phyloP scores from a whole-genome alignment of 2,888 invertebrate genomes.

The Dryobotodes eremita region DNA sequence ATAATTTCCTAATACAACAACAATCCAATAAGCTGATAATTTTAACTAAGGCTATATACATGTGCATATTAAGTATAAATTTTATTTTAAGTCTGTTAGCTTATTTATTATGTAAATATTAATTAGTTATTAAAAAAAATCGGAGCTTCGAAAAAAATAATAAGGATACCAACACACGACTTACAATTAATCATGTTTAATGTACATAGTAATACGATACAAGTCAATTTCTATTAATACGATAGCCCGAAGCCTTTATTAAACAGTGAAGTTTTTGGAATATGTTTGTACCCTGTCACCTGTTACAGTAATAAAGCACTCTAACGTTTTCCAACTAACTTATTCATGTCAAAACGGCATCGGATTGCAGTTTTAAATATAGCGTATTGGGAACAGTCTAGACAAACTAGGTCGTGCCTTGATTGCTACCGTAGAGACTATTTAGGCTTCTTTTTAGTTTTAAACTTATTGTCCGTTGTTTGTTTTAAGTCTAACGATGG shows the following conservation, averaged over 20 bases:
- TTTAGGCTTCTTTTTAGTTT: conserved; percentile 39
- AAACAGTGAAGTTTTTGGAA: conserved; percentile 10
- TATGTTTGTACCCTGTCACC: conserved; percentile 25
- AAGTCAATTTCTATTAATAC: conserved; percentile 13
- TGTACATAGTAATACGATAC: background rate
- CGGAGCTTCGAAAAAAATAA: too few species aligned
- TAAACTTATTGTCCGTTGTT: conserved; percentile 8
- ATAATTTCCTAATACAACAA: background rate
- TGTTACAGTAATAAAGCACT: conserved; percentile 31
- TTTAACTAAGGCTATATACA: background rate
- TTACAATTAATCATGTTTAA: conserved; percentile 32
- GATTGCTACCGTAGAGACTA: conserved; percentile 50
- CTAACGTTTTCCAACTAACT: conserved; percentile 36
- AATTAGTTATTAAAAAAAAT: too few species aligned
- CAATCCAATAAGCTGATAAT: background rate
- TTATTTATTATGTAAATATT: too few species aligned
- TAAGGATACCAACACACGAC: background rate
- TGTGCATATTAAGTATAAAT: too few species aligned
- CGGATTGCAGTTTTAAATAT: conserved; percentile 67
- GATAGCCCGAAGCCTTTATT: conserved; percentile 4
- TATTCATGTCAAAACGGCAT: conserved; percentile 47
- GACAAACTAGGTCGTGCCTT: conserved; percentile 67
- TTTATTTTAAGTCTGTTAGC: too few species aligned
- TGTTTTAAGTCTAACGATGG: conserved; percentile 9
- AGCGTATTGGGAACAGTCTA: conserved; percentile 67